These are phyloP conservation scores for Tetraodon nigroviridis DNA, from an alignment of 2,113 vertebrate genomes.

Conservation along the genomic window DNA sequence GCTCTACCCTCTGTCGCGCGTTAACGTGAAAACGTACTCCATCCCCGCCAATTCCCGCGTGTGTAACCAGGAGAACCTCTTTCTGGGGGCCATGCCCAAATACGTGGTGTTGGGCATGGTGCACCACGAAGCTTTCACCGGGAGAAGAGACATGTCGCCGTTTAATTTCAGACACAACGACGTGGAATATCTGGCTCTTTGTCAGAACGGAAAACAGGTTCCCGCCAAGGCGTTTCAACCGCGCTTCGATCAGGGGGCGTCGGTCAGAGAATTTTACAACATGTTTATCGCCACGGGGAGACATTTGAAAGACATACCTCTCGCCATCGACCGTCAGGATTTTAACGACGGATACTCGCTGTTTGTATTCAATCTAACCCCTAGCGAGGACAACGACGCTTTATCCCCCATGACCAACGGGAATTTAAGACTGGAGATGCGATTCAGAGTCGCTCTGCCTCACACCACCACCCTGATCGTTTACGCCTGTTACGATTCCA, in stretches of 20 bases:
- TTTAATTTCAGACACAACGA: background rate
- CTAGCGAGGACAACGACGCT: background rate
- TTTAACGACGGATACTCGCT: background rate
- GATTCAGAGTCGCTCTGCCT: background rate
- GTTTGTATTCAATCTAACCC: conserved; percentile 5
- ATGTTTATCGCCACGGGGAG: background rate
- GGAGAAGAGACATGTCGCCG: background rate
- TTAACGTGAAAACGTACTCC: background rate
- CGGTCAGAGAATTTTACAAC: background rate
- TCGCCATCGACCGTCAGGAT: background rate
- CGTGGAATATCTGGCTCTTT: background rate
- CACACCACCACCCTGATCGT: no score
- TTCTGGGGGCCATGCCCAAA: background rate
- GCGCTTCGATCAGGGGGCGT: background rate
- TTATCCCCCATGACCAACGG: background rate
- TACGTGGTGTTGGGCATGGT: background rate
- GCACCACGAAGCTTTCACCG: background rate
- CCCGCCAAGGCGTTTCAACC: background rate
- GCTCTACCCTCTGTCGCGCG: background rate
- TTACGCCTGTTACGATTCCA: no score
- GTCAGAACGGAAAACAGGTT: background rate
- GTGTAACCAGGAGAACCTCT: conserved; percentile 1
- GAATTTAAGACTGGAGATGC: background rate
- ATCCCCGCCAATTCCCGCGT: background rate
- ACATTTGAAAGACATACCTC: background rate